Conservation (phyloP, 2,888 invertebrate species). For the Eurytoma adleriae region DNA sequence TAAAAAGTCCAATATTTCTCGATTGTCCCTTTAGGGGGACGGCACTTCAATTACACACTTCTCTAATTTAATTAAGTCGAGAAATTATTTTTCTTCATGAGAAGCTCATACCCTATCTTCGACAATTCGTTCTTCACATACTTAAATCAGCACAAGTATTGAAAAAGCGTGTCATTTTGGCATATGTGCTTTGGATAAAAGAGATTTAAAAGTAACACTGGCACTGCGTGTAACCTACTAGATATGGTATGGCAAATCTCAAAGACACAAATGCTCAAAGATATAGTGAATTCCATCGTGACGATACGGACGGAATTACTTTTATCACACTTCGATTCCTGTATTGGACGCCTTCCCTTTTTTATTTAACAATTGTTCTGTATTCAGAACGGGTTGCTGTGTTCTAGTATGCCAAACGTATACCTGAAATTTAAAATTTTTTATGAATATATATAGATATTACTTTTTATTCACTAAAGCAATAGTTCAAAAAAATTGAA, state of each 20-base stretch:
- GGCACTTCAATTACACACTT: conserved; percentile 55
- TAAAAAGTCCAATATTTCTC: conserved; percentile 41
- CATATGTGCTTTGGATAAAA: conserved; percentile 54
- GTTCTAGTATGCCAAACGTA: conserved; percentile 99
- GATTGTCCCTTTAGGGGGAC: conserved; percentile 38
- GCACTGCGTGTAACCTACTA: conserved; percentile 55
- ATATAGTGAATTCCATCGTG: conserved; percentile 43
- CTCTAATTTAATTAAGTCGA: conserved; percentile 18
- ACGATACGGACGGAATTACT: conserved; percentile 56
- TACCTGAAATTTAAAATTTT: conserved; percentile 78
- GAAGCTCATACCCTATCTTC: conserved; percentile 18
- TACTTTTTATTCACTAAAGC: too few relatives aligned
- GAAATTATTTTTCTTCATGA: conserved; percentile 21
- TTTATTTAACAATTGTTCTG: conserved; percentile 81
- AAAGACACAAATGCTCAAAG: conserved; percentile 52
- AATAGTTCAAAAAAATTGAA: background rate
- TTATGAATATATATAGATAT: too few relatives aligned
- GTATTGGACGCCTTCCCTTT: conserved; percentile 79
- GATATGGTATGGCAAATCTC: conserved; percentile 54
- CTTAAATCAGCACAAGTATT: conserved; percentile 39
- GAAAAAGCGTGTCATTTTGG: conserved; percentile 44
- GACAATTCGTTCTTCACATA: conserved; percentile 22
- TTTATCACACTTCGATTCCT: conserved; percentile 79
- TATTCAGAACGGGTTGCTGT: conserved; percentile 87
- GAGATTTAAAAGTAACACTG: conserved; percentile 56